Base-by-base conservation (phyloP, 1,140 invertebrate species). In the Drosophila pachea region DNA sequence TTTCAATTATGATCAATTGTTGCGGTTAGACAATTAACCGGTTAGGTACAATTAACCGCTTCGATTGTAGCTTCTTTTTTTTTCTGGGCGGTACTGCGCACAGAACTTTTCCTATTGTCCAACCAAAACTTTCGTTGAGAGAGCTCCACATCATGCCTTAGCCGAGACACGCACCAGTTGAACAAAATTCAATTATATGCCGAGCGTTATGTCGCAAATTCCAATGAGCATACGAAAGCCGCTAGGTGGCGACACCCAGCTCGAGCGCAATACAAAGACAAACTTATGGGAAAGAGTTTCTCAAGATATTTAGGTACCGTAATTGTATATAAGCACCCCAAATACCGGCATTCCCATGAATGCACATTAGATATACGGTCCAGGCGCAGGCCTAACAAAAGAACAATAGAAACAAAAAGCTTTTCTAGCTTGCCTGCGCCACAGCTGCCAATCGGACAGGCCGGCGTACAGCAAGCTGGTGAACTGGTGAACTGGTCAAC, bases 381-480 rank as follows among this genome's bases (percentile, higher is more conserved):
- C 59, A 14, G 31, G 71, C 36, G 35, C 59, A 14, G 31, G 71
- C 36, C 38, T 11, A 82, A 82, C 78, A 82, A 84, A 58, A 64
- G 72, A 42, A 61, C 48, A 14, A 16, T 48, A 43, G 40, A 35
- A 75, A 82, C 68, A 84, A 78, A 75, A 69, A 75, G 79, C 79
- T 83, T 75, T 82, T 83, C 78, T 83, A 84, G 78, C 74, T 63
- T 68, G 8, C 9, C 49, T 38, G 53, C 53, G 14, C 14, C 60
- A 54, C 43, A 33, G 32, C 56, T 59, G 58, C 7, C 58, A 16
- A 68, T 42, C 54, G 66, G 52, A 64, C 53, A 50, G 65, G 48
- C 49, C 49, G 58, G 42, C 36, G 11, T 5, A 2, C n/a, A 9
- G 22, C 29, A 12, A 32, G 8, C 54, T 14, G 38, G 55, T 14